Evolutionary conservation across 2,113 vertebrate species (phyloP), one percentile per base, ranked within the genome.

Genomic region (Spheniscus mendiculus): DNA sequence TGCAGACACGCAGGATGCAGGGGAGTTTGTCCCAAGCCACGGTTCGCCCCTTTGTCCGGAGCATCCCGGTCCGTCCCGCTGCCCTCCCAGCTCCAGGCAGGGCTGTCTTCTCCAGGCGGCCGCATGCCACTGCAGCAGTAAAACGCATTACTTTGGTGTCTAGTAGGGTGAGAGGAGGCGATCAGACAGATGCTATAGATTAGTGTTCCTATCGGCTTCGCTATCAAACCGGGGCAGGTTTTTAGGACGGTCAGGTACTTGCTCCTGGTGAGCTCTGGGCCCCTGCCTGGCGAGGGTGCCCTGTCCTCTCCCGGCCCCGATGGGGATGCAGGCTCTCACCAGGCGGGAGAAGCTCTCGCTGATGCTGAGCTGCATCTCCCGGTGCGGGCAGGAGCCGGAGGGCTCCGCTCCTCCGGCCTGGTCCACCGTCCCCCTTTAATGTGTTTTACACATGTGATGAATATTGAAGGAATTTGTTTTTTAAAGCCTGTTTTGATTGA

Each of bases 401-500:
- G 71, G 45, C n/a, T 95, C 63, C 0, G 1, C 74, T 94, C 32
- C 71, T 70, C 79, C 1, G 2, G 45, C 55, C 79, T 3, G 12
- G 73, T 80, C 77, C 70, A 69, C 34, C 5, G 13, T 83, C 77
- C 50, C 87, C 38, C 77, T 94, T 89, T 96, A 92, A 94, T 91
- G 94, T 87, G 81, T 94, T 97, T 83, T 94, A 93, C 93, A 91
- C 89, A 95, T 96, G 95, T 80, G 91, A 95, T 5, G 77, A 89
- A 89, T 91, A 95, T 88, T 2, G 47, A 53, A 96, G 95, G 94
- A 93, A 93, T 96, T 96, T 97, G 95, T 94, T 96, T 94, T 95
- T 95, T 94, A 95, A 95, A 97, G 94, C 94, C 96, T 96, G 91
- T 93, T 96, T 97, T 94, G 95, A 96, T 96, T 97, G 95, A 96